These are phyloP conservation scores for Apamea monoglypha DNA, from an alignment of 2,888 invertebrate species.

Conservation along the genomic window DNA sequence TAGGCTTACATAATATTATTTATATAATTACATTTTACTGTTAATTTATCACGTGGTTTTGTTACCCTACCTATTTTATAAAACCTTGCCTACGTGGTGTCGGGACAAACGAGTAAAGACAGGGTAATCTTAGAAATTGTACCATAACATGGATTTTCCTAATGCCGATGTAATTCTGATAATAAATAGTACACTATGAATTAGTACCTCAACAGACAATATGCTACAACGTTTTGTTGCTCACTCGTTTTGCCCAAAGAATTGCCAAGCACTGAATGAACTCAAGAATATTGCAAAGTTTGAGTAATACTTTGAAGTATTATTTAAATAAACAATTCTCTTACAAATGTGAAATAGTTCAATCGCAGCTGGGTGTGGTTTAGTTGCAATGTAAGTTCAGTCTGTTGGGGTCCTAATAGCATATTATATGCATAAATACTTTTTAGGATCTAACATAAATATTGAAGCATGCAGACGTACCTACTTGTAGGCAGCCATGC, in stretches of 20 bases:
- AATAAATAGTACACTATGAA: conserved; percentile 61
- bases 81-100: conserved; percentile 57
- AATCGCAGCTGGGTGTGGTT: conserved; percentile 15
- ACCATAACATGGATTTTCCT: conserved; percentile 53
- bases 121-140: conserved; percentile 51
- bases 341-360: not conserved
- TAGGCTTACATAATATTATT: conserved; percentile 69
- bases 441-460: conserved; percentile 65
- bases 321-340: conserved; percentile 5
- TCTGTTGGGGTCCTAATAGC: conserved; percentile 58
- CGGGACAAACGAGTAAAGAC: conserved; percentile 43
- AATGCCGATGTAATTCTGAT: conserved; percentile 60
- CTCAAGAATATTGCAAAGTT: not conserved
- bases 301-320: conserved; percentile 5
- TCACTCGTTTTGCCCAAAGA: conserved; percentile 1
- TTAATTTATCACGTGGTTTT: conserved; percentile 88
- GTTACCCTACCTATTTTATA: conserved; percentile 77
- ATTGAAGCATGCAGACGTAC: conserved; percentile 58
- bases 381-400: conserved; percentile 18
- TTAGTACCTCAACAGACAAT: conserved; percentile 58
- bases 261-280: conserved; percentile 11
- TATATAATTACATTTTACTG: conserved; percentile 81
- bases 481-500: conserved; percentile 50
- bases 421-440: conserved; percentile 53
- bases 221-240: not conserved